Conservation (phyloP, 2,797 vertebrate genomes). For the Parambassis ranga region DNA sequence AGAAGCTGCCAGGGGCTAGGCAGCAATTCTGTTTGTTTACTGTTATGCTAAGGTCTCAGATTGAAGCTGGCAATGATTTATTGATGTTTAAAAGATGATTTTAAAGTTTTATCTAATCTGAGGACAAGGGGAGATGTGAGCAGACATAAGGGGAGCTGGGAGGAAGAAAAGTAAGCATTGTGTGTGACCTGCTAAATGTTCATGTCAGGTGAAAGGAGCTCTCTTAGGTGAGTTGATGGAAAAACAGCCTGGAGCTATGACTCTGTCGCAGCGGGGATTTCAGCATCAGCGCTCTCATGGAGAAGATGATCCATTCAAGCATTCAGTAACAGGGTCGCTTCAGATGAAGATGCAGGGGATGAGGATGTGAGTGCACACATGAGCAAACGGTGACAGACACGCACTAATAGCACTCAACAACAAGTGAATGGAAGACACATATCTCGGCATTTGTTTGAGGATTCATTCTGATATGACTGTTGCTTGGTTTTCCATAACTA, state of each 20-base stretch:
- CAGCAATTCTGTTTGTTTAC: constrained; percentile 11
- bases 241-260: constrained; percentile 37
- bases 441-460: neutral
- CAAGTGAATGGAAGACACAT: neutral
- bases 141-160: neutral
- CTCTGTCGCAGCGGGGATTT: constrained; percentile 18
- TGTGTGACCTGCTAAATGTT: constrained; percentile 16
- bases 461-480: neutral
- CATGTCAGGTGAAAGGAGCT: constrained; percentile 20
- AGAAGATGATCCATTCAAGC: constrained; percentile 41
- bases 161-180: neutral
- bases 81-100: constrained; percentile 17
- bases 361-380: neutral
- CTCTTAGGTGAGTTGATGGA: constrained; percentile 13
- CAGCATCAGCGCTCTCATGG: constrained; percentile 20
- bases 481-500: too few relatives aligned
- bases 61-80: constrained; percentile 24
- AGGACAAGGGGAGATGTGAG: neutral
- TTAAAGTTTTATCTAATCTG: constrained; percentile 23
- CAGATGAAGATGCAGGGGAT: constrained; percentile 5
- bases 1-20: neutral
- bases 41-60: constrained; percentile 7
- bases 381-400: neutral
- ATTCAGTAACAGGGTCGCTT: constrained; percentile 27
- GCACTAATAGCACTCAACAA: neutral